phyloP scores from a whole-genome alignment of 2,797 vertebrate species.

The Morus bassanus region DNA sequence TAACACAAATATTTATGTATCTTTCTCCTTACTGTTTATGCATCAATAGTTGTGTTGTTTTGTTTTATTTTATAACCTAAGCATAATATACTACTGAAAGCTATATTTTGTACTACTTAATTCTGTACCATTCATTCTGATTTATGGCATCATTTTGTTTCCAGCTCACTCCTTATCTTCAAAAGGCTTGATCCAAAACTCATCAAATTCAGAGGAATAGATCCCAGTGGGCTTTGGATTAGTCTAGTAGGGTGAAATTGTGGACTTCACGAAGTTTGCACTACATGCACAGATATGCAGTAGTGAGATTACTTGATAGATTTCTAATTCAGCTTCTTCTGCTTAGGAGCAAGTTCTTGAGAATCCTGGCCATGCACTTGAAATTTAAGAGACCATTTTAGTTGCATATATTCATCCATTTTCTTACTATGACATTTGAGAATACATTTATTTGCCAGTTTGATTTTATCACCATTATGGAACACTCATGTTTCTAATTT shows the following conservation, averaged over 20 bases:
- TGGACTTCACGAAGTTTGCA: constrained; percentile 55
- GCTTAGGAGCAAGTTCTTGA: constrained; percentile 49
- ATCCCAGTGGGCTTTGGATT: constrained; percentile 67
- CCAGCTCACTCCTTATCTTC: constrained; percentile 61
- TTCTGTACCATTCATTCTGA: constrained; percentile 57
- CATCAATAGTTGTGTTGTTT: background rate
- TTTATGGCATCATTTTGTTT: constrained; percentile 70
- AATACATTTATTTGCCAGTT: constrained; percentile 64
- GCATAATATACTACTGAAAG: constrained; percentile 39
- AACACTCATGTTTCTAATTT: constrained; percentile 63
- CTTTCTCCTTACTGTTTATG: background rate
- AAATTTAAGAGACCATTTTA: constrained; percentile 60
- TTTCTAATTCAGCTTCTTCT: constrained; percentile 56
- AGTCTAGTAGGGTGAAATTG: constrained; percentile 59
- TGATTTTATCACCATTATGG: constrained; percentile 70
- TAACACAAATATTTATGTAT: constrained; percentile 15
- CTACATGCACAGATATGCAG: constrained; percentile 31
- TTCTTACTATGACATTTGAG: constrained; percentile 72
- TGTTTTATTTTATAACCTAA: constrained; percentile 47
- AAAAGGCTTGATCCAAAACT: constrained; percentile 67
- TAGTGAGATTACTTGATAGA: constrained; percentile 51
- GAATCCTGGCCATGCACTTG: constrained; percentile 54
- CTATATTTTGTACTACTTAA: constrained; percentile 53
- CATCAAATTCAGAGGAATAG: constrained; percentile 60
- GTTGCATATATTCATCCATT: constrained; percentile 60